Evolutionary conservation across 2,113 vertebrate species (phyloP), one percentile per base, ranked within the genome.

Genomic region (Cromileptes altivelis): DNA sequence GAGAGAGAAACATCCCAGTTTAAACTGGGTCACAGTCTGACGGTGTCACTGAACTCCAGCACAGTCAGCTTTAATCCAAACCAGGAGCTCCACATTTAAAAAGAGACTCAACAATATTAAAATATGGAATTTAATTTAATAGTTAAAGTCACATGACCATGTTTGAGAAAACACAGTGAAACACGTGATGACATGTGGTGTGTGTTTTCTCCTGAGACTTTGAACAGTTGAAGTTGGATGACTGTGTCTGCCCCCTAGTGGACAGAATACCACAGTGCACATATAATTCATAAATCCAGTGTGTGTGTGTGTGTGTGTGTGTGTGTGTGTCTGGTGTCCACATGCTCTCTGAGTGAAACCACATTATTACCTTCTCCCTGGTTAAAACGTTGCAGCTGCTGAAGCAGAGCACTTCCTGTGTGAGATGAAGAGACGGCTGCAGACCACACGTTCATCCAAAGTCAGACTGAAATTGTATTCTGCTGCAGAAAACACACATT

Each of bases 351-450:
- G 14, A 58, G 6, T 70, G 33, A 65, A 78, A 57, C 77, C 86
- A 65, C 14, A 37, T 37, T 37, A 33, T 25, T 7, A 11, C 11
- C 65, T n/a, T 50, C 33, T 9, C 25, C 56, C 58, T 74, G 30
- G 50, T 74, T 50, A 45, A 56, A 80, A 42, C 13, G 6, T 40
- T 37, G 40, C 53, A 63, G 76, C 62, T 30, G 40, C 55, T 33
- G 25, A 42, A 56, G 30, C 17, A 21, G 40, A 9, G 58, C 42
- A 70, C 87, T 84, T 89, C 87, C 84, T 84, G 87, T 56, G 69
- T 70, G 73, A 71, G 81, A 73, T 62, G 67, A 55, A 57, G 19
- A 52, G 56, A 53, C 58, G 72, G 68, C 69, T 64, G 68, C 83
- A 85, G 73, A 69, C 56, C 25, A 58, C 25, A 15, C 7, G 56